These are phyloP conservation scores for Chelon auratus DNA, from an alignment of 2,797 vertebrate species.

Conservation along the genomic window DNA sequence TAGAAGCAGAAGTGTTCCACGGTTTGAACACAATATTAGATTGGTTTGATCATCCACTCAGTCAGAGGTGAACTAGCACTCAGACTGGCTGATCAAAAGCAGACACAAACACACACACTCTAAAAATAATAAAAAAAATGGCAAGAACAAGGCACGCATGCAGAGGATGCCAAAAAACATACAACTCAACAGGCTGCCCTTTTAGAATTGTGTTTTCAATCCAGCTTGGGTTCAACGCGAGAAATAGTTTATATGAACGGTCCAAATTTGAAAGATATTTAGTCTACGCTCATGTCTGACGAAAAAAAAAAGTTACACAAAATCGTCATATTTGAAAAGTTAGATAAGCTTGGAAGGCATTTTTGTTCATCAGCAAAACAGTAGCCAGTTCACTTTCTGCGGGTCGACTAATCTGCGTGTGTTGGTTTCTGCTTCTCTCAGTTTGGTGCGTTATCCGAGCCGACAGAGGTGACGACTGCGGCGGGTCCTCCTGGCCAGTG, in stretches of 20 bases:
- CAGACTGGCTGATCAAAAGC: constrained; percentile 32
- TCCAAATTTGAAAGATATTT: background rate
- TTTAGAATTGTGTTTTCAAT: background rate
- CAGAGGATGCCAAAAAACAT: background rate
- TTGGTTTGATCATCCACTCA: constrained; percentile 43
- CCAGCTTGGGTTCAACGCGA: background rate
- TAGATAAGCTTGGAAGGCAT: background rate
- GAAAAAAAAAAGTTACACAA: too few species aligned
- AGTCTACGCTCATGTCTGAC: background rate
- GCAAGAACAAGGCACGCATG: background rate
- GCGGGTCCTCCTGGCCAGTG: constrained; percentile 94
- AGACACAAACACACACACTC: constrained; percentile 37
- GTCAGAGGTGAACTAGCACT: constrained; percentile 27
- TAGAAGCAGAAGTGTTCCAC: constrained; percentile 18
- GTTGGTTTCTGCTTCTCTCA: constrained; percentile 50
- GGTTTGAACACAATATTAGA: constrained; percentile 18
- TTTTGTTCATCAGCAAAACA: background rate
- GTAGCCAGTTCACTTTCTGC: background rate
- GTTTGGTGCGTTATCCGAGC: constrained; percentile 90
- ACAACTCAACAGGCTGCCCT: background rate
- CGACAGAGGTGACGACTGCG: constrained; percentile 91
- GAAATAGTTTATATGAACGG: background rate
- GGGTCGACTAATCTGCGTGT: background rate
- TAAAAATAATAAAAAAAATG: background rate
- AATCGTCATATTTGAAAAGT: background rate